phyloP scores from a whole-genome alignment of 2,113 vertebrate genomes.

The Piliocolobus tephrosceles region DNA sequence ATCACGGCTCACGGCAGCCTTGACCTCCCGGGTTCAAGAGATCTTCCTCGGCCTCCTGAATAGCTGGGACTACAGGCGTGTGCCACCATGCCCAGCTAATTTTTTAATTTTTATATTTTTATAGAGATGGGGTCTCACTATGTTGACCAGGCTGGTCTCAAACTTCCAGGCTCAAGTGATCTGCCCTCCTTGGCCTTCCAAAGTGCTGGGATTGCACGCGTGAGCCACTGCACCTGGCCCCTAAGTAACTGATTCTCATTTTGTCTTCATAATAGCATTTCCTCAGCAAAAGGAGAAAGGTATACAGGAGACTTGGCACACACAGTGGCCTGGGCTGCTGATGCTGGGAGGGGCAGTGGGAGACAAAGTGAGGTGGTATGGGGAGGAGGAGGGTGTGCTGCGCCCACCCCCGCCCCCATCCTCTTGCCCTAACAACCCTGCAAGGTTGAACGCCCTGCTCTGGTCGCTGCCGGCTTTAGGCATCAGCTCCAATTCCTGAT shows the following conservation, averaged over 20 bases:
- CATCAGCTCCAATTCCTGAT: background rate
- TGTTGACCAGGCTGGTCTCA: too few relatives aligned
- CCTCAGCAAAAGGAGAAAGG: background rate
- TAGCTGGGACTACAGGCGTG: too few relatives aligned
- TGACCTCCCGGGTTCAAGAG: too few relatives aligned
- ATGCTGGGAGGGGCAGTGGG: fast-evolving
- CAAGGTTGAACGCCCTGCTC: background rate
- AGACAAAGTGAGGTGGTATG: background rate
- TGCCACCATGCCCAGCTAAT: too few relatives aligned
- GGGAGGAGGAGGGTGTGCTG: background rate
- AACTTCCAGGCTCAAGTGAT: too few relatives aligned
- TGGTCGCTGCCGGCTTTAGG: fast-evolving
- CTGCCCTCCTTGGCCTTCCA: too few relatives aligned
- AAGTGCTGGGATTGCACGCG: too few relatives aligned
- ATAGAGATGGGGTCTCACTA: too few relatives aligned
- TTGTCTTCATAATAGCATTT: background rate
- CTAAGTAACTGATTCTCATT: background rate
- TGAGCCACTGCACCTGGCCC: too few relatives aligned
- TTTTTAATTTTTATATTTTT: too few relatives aligned
- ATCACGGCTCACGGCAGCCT: too few relatives aligned
- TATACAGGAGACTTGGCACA: background rate
- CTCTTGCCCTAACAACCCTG: background rate
- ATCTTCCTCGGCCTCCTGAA: too few relatives aligned
- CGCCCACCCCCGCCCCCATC: background rate
- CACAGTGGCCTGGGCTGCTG: background rate